phyloP scores from a whole-genome alignment of 2,797 vertebrate species.

The Yasuhikotakia modesta region DNA sequence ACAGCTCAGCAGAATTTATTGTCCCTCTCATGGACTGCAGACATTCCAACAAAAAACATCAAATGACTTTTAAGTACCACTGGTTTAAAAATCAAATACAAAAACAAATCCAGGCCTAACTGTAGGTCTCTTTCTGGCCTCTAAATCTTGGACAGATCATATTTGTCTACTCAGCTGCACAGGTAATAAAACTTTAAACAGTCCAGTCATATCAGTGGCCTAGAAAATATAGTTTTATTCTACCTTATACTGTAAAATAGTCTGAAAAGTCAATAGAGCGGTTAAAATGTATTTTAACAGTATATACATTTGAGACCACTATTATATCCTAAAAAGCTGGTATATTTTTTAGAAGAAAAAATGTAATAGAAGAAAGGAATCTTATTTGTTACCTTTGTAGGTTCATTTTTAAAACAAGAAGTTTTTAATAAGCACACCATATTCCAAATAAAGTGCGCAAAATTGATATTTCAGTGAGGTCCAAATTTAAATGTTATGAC shows the following conservation, averaged over 20 bases:
- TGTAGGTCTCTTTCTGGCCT: constrained; percentile 5
- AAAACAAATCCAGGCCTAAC: neutral
- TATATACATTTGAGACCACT: too few species aligned
- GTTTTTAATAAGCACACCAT: neutral
- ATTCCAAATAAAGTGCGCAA: neutral
- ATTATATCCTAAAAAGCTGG: too few species aligned
- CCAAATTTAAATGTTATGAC: neutral
- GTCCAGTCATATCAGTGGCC: neutral
- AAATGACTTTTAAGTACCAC: constrained; percentile 11
- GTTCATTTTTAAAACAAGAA: neutral
- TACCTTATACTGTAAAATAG: too few species aligned
- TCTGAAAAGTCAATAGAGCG: neutral
- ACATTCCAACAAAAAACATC: constrained; percentile 38
- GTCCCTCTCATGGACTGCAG: constrained; percentile 26
- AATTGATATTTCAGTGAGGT: neutral
- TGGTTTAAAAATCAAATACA: neutral
- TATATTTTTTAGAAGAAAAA: too few species aligned
- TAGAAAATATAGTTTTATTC: neutral
- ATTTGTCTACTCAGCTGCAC: neutral
- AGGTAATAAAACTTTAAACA: neutral
- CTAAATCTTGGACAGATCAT: constrained; percentile 1
- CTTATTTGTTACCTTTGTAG: too few species aligned
- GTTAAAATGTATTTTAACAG: neutral
- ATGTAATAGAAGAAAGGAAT: too few species aligned
- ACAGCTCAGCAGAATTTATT: constrained; percentile 26